Evolutionary conservation across 2,113 vertebrate species (phyloP).

Genomic region (Mixornis gularis): DNA sequence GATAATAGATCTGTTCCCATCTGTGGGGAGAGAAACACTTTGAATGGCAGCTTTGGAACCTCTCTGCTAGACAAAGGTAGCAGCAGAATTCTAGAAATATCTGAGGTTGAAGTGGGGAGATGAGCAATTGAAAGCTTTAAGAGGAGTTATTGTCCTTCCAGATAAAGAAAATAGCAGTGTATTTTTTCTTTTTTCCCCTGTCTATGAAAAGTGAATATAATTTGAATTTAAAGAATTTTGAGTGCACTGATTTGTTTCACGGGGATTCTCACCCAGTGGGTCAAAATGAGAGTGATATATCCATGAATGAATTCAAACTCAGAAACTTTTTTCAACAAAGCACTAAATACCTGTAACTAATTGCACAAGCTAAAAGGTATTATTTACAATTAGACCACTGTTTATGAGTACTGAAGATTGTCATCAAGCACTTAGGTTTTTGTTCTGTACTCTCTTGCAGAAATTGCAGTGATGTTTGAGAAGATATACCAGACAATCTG

Average conservation of each 20-base stretch:
- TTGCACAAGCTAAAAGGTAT: neutral
- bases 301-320: neutral
- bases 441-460: neutral
- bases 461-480: neutral
- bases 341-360: neutral
- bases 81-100: constrained; percentile 40
- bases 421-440: neutral
- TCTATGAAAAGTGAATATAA: neutral
- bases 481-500: neutral
- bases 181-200: accelerated
- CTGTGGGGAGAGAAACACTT: constrained; percentile 48
- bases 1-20: constrained; percentile 53
- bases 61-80: constrained; percentile 51
- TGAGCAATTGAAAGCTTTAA: neutral
- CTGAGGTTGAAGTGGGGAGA: constrained; percentile 3
- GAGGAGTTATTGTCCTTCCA: neutral
- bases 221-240: neutral
- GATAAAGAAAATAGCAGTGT: neutral
- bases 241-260: neutral
- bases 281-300: neutral
- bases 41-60: constrained; percentile 53
- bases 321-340: neutral
- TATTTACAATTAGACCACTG: neutral
- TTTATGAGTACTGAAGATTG: neutral
- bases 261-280: neutral